These are phyloP conservation scores for Columba livia DNA, from an alignment of 2,113 vertebrate species.

Conservation along the genomic window DNA sequence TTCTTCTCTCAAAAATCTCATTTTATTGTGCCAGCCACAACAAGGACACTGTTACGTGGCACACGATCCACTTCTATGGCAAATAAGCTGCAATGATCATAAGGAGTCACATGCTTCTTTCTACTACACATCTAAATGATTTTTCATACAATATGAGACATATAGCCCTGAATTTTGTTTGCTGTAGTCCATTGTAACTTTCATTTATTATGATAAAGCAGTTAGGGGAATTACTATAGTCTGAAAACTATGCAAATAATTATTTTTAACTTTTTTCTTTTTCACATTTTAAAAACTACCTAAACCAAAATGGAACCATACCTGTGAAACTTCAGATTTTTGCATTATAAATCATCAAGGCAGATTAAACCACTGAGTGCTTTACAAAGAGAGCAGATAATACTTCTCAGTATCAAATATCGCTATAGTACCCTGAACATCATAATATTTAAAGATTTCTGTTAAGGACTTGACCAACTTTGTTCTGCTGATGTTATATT, in stretches of 20 bases:
- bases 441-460: not conserved
- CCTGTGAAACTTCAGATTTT: not conserved
- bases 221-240: not conserved
- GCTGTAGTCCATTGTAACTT: not conserved
- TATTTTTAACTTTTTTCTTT: not conserved
- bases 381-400: not conserved
- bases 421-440: not conserved
- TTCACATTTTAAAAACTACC: not conserved
- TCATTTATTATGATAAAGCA: not conserved
- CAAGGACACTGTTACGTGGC: rapidly evolving
- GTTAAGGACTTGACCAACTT: not conserved
- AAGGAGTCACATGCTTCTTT: not conserved
- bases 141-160: not conserved
- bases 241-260: not conserved
- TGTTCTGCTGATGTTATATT: not conserved
- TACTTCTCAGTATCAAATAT: not conserved
- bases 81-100: not conserved
- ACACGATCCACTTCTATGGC: not conserved
- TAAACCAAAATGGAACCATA: not conserved
- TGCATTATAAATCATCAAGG: not conserved
- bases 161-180: not conserved
- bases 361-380: not conserved
- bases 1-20: not conserved
- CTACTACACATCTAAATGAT: not conserved
- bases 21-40: not conserved